Evolutionary conservation across 1,140 invertebrate species (phyloP).

Genomic region (Bombus affinis): DNA sequence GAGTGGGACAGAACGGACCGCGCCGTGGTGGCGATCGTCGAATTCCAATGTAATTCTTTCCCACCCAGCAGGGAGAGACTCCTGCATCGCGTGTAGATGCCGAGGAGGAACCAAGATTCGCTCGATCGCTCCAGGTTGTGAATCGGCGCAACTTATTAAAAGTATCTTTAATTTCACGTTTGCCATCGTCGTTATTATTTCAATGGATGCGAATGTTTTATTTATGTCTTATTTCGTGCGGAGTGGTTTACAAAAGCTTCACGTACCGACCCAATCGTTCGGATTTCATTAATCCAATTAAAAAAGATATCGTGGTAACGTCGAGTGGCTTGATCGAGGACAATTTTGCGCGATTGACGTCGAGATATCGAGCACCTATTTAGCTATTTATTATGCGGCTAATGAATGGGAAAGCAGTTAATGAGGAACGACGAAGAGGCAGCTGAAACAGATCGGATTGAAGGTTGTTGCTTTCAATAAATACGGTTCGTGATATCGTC

Average conservation of each 20-base stretch:
- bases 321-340: not conserved
- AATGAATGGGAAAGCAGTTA: not conserved
- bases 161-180: not conserved
- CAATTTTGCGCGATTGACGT: not conserved
- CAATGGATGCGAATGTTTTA: no score
- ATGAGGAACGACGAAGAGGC: not conserved
- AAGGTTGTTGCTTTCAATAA: not conserved
- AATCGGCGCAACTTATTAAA: not conserved
- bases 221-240: not conserved
- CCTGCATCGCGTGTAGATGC: constrained; percentile 21
- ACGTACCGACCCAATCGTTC: no score
- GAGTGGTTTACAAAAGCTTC: not conserved
- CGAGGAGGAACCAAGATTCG: not conserved
- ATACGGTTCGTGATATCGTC: not conserved
- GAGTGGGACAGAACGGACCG: no score
- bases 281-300: not conserved
- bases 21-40: constrained; percentile 15
- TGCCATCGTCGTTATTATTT: no score
- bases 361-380: not conserved
- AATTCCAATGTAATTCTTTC: constrained; percentile 46
- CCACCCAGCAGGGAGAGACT: constrained; percentile 29
- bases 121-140: not conserved
- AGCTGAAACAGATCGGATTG: no score
- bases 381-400: not conserved
- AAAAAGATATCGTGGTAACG: not conserved